Conservation (phyloP, 2,797 vertebrate genomes). For the Meda fulgida region DNA sequence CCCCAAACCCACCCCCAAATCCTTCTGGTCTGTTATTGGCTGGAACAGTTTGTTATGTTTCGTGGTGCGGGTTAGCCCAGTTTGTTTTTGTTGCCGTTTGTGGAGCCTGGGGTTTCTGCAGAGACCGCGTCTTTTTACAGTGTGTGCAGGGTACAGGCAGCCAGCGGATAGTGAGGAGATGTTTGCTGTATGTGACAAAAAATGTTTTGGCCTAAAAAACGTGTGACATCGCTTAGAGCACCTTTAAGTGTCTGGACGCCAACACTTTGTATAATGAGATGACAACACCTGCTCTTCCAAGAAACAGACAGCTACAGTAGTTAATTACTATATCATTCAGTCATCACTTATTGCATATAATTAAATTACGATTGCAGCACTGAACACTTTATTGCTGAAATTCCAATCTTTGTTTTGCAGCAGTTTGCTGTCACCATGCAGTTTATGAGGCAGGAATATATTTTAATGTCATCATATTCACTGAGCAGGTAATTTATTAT, state of each 20-base stretch:
- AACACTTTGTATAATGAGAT: not conserved
- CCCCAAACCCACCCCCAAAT: too few species aligned
- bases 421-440: conserved; percentile 12
- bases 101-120: too few species aligned
- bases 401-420: conserved; percentile 24
- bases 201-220: too few species aligned
- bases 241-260: not conserved
- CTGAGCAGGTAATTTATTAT: conserved; percentile 42
- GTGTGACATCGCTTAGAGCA: too few species aligned
- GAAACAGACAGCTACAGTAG: conserved; percentile 43
- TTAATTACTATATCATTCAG: conserved; percentile 24
- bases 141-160: too few species aligned
- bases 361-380: conserved; percentile 26
- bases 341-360: conserved; percentile 32
- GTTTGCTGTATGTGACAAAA: too few species aligned
- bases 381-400: conserved; percentile 22
- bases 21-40: too few species aligned
- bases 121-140: too few species aligned
- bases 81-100: too few species aligned
- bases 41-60: too few species aligned
- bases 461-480: conserved; percentile 47
- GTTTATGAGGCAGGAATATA: conserved; percentile 22
- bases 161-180: too few species aligned
- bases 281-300: conserved; percentile 11
- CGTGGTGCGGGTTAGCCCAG: too few species aligned